Conservation (phyloP, 2,888 invertebrate species). For the Drosophila flavopinicola region DNA sequence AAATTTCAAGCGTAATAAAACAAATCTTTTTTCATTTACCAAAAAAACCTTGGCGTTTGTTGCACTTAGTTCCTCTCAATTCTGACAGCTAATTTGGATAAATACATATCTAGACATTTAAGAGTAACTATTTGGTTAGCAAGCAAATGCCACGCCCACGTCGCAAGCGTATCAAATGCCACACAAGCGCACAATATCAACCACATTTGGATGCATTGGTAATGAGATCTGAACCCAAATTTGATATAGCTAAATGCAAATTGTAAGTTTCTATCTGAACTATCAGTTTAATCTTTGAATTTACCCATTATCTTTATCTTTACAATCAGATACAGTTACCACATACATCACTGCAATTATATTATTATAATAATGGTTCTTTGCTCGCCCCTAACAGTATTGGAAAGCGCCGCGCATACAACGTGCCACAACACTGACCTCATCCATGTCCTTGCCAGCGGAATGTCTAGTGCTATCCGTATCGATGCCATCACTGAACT, state of each 20-base stretch:
- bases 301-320: neutral
- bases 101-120: constrained; percentile 32
- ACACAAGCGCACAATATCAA: constrained; percentile 73
- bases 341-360: neutral
- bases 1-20: constrained; percentile 64
- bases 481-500: constrained; percentile 84
- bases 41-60: constrained; percentile 43
- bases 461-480: constrained; percentile 84
- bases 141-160: constrained; percentile 54
- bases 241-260: constrained; percentile 56
- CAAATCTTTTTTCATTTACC: constrained; percentile 71
- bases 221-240: constrained; percentile 58
- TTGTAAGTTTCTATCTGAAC: constrained; percentile 68
- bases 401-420: constrained; percentile 84
- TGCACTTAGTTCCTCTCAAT: constrained; percentile 69
- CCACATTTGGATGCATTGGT: constrained; percentile 77
- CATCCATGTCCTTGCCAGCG: constrained; percentile 84
- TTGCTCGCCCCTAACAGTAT: constrained; percentile 65
- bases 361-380: constrained; percentile 11
- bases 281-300: constrained; percentile 26
- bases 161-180: constrained; percentile 68
- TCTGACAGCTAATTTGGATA: constrained; percentile 56
- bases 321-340: neutral
- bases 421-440: constrained; percentile 83
- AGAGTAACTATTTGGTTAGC: constrained; percentile 35